These are phyloP conservation scores for Tachysurus vachellii DNA, from an alignment of 2,113 vertebrate species.

Conservation along the genomic window DNA sequence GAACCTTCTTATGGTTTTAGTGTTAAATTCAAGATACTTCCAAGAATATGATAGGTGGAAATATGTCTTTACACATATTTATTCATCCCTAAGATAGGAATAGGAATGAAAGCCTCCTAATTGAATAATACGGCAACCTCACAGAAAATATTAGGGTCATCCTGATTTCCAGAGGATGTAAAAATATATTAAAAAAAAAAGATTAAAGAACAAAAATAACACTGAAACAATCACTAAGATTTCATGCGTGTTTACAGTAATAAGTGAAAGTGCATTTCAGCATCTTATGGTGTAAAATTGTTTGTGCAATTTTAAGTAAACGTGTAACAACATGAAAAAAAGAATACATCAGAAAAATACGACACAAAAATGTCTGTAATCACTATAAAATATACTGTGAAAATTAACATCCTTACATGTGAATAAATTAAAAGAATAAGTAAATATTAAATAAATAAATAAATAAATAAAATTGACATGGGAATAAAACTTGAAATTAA, in stretches of 20 bases:
- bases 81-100: not conserved
- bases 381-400: not conserved
- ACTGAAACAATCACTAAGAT: not conserved
- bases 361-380: not conserved
- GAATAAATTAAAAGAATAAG: too few relatives aligned
- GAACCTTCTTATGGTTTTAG: not conserved
- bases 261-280: not conserved
- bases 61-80: not conserved
- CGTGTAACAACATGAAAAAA: not conserved
- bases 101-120: not conserved
- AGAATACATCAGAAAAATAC: not conserved
- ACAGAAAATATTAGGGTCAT: not conserved
- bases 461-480: too few relatives aligned
- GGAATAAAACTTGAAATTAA: too few relatives aligned
- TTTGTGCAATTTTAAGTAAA: not conserved
- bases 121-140: not conserved
- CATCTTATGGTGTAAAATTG: not conserved
- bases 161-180: not conserved
- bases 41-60: not conserved
- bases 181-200: not conserved
- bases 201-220: not conserved
- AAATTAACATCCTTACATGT: too few relatives aligned
- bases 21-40: not conserved
- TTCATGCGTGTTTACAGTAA: not conserved
- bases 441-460: too few relatives aligned